These are phyloP conservation scores for Keiferia lycopersicella DNA, from an alignment of 2,888 invertebrate species.

Conservation along the genomic window DNA sequence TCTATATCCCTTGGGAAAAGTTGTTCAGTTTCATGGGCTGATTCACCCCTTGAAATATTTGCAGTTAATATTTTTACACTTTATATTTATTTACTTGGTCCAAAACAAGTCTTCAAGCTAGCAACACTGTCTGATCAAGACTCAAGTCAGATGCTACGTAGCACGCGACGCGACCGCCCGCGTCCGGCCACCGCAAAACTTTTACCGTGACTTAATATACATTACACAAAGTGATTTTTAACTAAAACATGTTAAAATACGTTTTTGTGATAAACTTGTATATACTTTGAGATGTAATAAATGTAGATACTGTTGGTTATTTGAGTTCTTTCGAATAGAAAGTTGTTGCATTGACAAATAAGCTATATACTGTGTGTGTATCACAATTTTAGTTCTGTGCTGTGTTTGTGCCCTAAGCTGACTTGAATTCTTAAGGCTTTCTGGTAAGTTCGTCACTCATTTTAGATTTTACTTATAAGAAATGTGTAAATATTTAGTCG, in stretches of 20 bases:
- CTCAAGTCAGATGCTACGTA: constrained; percentile 51
- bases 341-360: constrained; percentile 60
- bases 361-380: constrained; percentile 47
- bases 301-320: neutral
- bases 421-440: constrained; percentile 49
- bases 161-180: constrained; percentile 44
- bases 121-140: constrained; percentile 31
- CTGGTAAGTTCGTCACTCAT: constrained; percentile 40
- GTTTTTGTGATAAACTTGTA: constrained; percentile 34
- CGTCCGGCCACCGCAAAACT: constrained; percentile 45
- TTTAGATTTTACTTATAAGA: no score
- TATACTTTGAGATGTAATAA: neutral
- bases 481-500: neutral
- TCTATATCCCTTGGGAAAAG: no score
- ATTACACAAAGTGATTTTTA: constrained; percentile 48
- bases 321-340: constrained; percentile 49
- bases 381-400: constrained; percentile 54
- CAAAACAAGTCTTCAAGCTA: neutral
- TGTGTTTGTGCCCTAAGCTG: constrained; percentile 56
- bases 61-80: no score
- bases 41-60: no score
- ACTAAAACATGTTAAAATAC: constrained; percentile 45
- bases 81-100: neutral
- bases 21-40: no score
- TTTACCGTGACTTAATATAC: constrained; percentile 49